phyloP scores from a whole-genome alignment of 2,797 vertebrate species.

The Enteromius afrohamiltoni region DNA sequence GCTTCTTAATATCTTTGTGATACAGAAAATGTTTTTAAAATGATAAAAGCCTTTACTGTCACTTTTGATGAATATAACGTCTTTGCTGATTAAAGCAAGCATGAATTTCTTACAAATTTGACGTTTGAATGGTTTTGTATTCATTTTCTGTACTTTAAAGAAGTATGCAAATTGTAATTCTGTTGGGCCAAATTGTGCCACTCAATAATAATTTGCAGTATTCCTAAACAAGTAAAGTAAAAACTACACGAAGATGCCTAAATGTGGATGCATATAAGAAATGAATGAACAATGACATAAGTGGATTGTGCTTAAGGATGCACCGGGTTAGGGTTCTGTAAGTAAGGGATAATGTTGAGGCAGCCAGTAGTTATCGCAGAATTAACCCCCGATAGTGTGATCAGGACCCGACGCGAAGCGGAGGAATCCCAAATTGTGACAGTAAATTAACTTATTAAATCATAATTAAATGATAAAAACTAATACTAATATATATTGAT shows the following conservation, averaged over 20 bases:
- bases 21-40: neutral
- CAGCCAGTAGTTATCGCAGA: too few relatives aligned
- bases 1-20: neutral
- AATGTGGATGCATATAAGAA: neutral
- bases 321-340: too few relatives aligned
- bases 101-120: neutral
- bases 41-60: neutral
- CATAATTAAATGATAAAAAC: neutral
- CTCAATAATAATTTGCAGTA: neutral
- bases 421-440: too few relatives aligned
- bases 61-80: neutral
- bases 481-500: neutral
- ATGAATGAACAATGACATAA: neutral
- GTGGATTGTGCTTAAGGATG: too few relatives aligned
- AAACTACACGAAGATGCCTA: neutral
- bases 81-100: neutral
- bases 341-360: too few relatives aligned
- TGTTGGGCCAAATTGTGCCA: neutral
- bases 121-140: neutral
- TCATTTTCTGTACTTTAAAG: neutral
- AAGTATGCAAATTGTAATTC: neutral
- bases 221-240: neutral
- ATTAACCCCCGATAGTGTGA: too few relatives aligned
- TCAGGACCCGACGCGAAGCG: too few relatives aligned
- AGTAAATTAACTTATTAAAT: neutral